A percentile compares a stretch with the other conserved stretches of the same genome.
These are phyloP conservation scores for Parnassius orleans DNA, from an alignment of 2,888 invertebrate species.

Conservation along the genomic window DNA sequence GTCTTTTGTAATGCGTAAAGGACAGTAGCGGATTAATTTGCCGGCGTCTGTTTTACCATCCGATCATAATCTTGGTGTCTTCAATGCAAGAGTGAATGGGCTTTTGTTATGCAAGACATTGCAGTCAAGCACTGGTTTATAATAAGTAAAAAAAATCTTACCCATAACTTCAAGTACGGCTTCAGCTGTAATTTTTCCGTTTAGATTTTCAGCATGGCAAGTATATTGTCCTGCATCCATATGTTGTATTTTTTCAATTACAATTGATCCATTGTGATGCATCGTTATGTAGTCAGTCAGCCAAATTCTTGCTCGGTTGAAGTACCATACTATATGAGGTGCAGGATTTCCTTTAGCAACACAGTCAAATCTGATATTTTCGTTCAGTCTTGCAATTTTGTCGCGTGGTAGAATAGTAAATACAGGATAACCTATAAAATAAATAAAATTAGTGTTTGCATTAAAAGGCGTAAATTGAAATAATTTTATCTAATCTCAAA, in stretches of 20 bases:
- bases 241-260: conserved; percentile 80
- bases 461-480: not conserved
- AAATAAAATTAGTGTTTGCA: conserved; percentile 7
- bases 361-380: conserved; percentile 82
- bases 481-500: not conserved
- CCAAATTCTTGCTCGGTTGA: conserved; percentile 82
- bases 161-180: conserved; percentile 86
- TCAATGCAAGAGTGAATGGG: too few species aligned
- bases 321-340: conserved; percentile 88
- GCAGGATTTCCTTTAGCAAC: conserved; percentile 83
- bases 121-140: not conserved
- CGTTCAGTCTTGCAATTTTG: conserved; percentile 62
- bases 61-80: too few species aligned
- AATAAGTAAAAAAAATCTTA: conserved; percentile 54
- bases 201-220: conserved; percentile 87
- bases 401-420: conserved; percentile 51
- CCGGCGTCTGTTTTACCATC: too few species aligned
- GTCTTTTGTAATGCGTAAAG: too few species aligned
- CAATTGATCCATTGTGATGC: conserved; percentile 83
- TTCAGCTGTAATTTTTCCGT: conserved; percentile 83
- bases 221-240: conserved; percentile 87
- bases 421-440: conserved; percentile 51
- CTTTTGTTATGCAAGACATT: too few species aligned
- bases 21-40: too few species aligned
- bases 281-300: conserved; percentile 78